Base-by-base conservation (phyloP, 2,113 vertebrate genomes). In the Leuciscus idus region DNA sequence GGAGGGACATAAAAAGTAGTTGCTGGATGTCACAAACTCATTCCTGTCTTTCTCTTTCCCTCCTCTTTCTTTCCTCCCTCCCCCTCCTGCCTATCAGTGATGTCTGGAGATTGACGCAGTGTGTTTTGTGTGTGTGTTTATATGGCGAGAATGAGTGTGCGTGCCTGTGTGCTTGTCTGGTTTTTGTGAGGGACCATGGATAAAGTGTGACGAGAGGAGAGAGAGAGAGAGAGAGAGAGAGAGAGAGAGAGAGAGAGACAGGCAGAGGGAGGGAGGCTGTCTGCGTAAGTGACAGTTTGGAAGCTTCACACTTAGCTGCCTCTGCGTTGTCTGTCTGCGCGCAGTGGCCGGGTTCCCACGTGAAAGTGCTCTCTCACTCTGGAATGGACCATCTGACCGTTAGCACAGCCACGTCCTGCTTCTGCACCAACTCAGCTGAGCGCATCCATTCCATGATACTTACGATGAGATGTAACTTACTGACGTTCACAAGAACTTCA, bases 271-370 rank as follows among this genome's bases (percentile, higher is more conserved):
- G 74, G 88, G 87, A 81, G 87, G 85, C 85, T 70, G 83, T 86
- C 85, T 81, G 90, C 55, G 36, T 70, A 87, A 39, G 89, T 92
- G 93, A 95, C 95, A 94, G 94, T 95, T 95, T 93, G 92, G 91
- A 92, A 92, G 92, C 91, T 93, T 93, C 93, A 94, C 93, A 93
- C 93, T 94, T 93, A 91, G 93, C 92, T 92, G 92, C 92, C 91
- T 90, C 90, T 85, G 84, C 82, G 90, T 83, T 91, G 93, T 93
- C 91, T 94, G 93, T 93, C 92, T 92, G 91, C 52, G 50, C 57
- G 84, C 85, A 86, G 90, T 89, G 81, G 77, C 87, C 88, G 87
- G 89, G 91, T 95, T 95, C 95, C 94, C 95, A 95, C 89, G 93
- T 94, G 94, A 95, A 95, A 95, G 91, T 93, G 92, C 86, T 90